Evolutionary conservation across 2,888 invertebrate species (phyloP), one percentile per base, ranked within the genome.

Genomic region (Platycheirus rosarum): DNA sequence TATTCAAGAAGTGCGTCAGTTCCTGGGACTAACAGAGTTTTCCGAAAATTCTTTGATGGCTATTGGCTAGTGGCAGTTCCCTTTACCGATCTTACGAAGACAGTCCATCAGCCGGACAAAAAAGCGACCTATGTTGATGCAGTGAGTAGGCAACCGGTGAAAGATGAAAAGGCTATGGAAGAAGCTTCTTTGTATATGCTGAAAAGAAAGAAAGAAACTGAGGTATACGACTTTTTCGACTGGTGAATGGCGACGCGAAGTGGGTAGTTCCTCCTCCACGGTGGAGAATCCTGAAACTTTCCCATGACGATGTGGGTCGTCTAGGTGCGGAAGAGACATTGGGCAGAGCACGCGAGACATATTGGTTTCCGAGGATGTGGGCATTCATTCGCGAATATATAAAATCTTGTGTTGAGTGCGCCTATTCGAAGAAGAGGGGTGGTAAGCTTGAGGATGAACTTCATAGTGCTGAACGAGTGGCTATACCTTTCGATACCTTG

Each of bases 291-390:
- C 26, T 26, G 26, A 26, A 26, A 26, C 26, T 26, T 2, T 26
- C 3, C 26, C 26, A 6, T 26, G 26, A 26, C 26, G 26, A 26
- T 26, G 26, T 6, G 26, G 26, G 26, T 37, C 60, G 4, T 14
- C 7, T 46, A 8, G 20, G 23, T 1, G 23, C 20, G 7, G 62
- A 53, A 11, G 63, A 63, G 14, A 63, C 53, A 1, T 23, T 70
- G 3, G 29, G 29, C 2, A 62, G 63, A 29, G 35, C 53, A 29
- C 53, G 44, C 9, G 20, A 18, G 4, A 55, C 53, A n/a, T 74
- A 53, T 35, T 74, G 70, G 65, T 70, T 73, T 37, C 49, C 51
- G 1, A 51, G 44, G 51, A 79, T 69, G 48, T 18, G 71, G 13
- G 42, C 11, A 11, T 62, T 70, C 20, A 51, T 49, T 44, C 40